Evolutionary conservation across 92 coral and sea anemone species (phyloP), one percentile per base, ranked within the genome.

Genomic region (Meandrina meandrites): DNA sequence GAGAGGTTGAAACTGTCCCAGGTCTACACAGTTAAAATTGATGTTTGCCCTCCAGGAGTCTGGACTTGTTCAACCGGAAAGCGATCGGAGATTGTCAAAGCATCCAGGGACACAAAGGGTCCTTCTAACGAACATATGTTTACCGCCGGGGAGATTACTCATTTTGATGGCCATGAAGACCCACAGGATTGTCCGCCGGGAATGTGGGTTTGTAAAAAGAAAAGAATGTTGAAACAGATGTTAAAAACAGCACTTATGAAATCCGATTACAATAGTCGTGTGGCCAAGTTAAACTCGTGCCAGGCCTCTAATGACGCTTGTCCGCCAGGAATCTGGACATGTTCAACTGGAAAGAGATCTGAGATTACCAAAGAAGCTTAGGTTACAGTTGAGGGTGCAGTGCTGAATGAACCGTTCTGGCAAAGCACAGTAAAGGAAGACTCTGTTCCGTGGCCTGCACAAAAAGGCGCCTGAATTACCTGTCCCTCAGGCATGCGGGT

Each of bases 321-420:
- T 24, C 79, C 79, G n/a, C 58, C 79, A 40, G 79, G 79, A 4
- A 70, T 79, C 30, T 79, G 82, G 82, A 54, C 69, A 31, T 79
- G 82, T 56, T 79, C 82, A 18, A 11, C 48, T 56, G 47, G 18
- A 79, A 54, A 30, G 30, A 12, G 69, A 54, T 57, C 71, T 13
- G 22, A 64, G 31, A 27, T 19, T 3, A 40, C 6, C 45, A 62
- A 19, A 2, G 1, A 62, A 62, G n/a, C 45, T 40, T 6, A 40
- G 6, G 45, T 40, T 40, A 40, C 45, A 2, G 45, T 40, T 40
- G 45, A 40, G 45, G 6, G 3, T 40, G 45, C 45, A 40, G 6
- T 6, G 6, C 45, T 40, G 2, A 40, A 40, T 40, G 45, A 40
- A 6, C 6, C 45, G 45, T 40, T 2, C 45, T 2, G 45, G 2